Base-by-base conservation (phyloP, 2,888 invertebrate genomes). In the Gasteruption jaculator region DNA sequence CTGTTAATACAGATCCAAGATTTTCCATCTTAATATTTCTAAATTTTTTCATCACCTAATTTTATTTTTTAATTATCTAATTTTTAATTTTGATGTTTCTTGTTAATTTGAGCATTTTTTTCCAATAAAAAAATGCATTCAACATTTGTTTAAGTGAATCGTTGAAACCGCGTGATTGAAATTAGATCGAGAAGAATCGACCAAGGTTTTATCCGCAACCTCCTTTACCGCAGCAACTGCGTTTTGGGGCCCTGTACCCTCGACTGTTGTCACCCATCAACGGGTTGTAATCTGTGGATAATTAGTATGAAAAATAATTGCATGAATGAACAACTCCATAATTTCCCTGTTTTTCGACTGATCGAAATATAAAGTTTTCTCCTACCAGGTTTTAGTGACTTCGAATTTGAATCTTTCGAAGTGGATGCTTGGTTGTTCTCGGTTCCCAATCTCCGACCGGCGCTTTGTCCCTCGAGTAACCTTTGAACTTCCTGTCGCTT, bases 221-320 rank as follows among this genome's bases (percentile, higher is more conserved):
- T 10, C 68, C 65, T 45, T 63, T 63, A 18, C 60, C 50, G 42
- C 71, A 72, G 21, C 64, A 60, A 21, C 60, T 63, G 31, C 68
- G 62, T 43, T 65, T 68, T 1, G 68, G 65, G 11, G 71, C 65
- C 26, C 64, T 54, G 44, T 71, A 71, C 15, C 68, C 53, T 20
- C 56, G 53, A 15, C 49, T 51, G 16, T 50, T 48, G 20, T 57
- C 55, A 18, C 71, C 71, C 64, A 63, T 68, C 41, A 72, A 50
- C 14, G 71, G 71, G 52, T 65, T 68, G 36, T 71, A 72, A 3
- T 61, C 71, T 69, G 44, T 12, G 55, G 50, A 33, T 27, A 6
- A 37, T 26, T 15, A 41, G 32, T 33, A 10, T 8, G 32, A 16
- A n/a, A 16, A 10, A 26, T 26, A 8, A 15, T 41, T 34, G 5